A percentile compares a stretch with the other conserved stretches of the same genome.
These are phyloP conservation scores for Perca schrenkii DNA, from an alignment of 2,113 vertebrate species.

Conservation along the genomic window DNA sequence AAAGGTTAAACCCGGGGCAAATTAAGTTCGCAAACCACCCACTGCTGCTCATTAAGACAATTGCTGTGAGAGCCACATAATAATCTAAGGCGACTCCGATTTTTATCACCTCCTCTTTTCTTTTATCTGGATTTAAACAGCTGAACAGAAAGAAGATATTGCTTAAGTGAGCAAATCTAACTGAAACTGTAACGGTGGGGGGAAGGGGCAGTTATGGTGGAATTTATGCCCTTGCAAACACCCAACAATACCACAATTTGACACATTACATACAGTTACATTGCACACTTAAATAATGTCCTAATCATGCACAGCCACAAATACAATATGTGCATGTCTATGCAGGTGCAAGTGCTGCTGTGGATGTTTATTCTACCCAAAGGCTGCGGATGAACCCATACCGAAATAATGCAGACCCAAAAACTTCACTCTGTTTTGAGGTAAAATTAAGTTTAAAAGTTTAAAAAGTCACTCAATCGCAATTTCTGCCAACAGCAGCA, in stretches of 20 bases:
- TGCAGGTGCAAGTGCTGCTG: not conserved
- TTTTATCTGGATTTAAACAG: not conserved
- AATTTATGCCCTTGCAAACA: not conserved
- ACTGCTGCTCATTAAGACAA: not conserved
- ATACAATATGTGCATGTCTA: not conserved
- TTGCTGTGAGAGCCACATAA: not conserved
- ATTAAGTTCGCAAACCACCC: not conserved
- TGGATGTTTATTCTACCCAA: constrained; percentile 27
- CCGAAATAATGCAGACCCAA: constrained; percentile 27
- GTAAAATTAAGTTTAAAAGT: constrained; percentile 58
- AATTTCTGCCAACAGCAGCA: constrained; percentile 56
- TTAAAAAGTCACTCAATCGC: constrained; percentile 56
- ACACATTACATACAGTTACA: not conserved
- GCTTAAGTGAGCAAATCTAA: not conserved
- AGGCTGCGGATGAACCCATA: constrained; percentile 25
- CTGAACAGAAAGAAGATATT: not conserved
- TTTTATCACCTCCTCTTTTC: not conserved
- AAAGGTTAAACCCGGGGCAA: not conserved
- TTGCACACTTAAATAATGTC: not conserved
- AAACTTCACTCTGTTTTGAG: constrained; percentile 45
- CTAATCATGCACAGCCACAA: not conserved
- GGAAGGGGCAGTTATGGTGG: not conserved
- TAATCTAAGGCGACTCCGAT: not conserved
- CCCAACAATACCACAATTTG: not conserved
- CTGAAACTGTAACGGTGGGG: not conserved